These are phyloP conservation scores for Enteromius afrohamiltoni DNA, from an alignment of 2,797 vertebrate species.

Conservation along the genomic window DNA sequence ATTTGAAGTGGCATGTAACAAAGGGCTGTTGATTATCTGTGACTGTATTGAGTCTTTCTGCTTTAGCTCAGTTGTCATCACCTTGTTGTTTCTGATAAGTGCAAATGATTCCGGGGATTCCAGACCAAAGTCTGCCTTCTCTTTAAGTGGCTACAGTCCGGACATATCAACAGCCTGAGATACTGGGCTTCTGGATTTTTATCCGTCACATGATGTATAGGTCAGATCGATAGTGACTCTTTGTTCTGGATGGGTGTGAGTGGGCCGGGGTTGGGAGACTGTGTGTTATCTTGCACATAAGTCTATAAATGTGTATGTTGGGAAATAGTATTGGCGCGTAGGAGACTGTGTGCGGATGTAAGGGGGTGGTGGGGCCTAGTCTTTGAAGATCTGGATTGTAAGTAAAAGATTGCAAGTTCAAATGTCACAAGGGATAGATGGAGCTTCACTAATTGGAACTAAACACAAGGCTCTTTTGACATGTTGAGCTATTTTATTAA, in stretches of 20 bases:
- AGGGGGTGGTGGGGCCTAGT: background rate
- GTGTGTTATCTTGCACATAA: background rate
- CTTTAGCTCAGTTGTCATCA: slow-evolving; percentile 32
- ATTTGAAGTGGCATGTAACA: slow-evolving; percentile 27
- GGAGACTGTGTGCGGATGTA: background rate
- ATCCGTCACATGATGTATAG: slow-evolving; percentile 16
- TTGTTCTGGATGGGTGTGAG: slow-evolving; percentile 27
- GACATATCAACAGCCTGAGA: slow-evolving; percentile 32
- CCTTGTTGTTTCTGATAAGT: slow-evolving; percentile 25
- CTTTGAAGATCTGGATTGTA: slow-evolving; percentile 2
- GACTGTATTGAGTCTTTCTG: slow-evolving; percentile 24
- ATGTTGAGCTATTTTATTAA: background rate
- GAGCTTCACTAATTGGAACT: slow-evolving; percentile 12
- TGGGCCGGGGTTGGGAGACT: slow-evolving; percentile 20
- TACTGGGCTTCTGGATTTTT: slow-evolving; percentile 16
- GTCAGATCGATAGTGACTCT: slow-evolving; percentile 46
- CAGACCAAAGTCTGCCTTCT: background rate
- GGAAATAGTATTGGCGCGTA: slow-evolving; percentile 14
- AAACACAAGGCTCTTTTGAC: background rate
- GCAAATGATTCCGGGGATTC: background rate
- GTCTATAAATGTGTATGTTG: slow-evolving; percentile 37
- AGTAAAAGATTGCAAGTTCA: slow-evolving; percentile 13
- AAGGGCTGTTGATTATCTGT: slow-evolving; percentile 37
- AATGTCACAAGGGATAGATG: background rate
- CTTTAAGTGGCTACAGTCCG: slow-evolving; percentile 14